A percentile compares a stretch with the other conserved stretches of the same genome.
Evolutionary conservation across 2,888 invertebrate species (phyloP).

Genomic region (Tinea semifulvella): DNA sequence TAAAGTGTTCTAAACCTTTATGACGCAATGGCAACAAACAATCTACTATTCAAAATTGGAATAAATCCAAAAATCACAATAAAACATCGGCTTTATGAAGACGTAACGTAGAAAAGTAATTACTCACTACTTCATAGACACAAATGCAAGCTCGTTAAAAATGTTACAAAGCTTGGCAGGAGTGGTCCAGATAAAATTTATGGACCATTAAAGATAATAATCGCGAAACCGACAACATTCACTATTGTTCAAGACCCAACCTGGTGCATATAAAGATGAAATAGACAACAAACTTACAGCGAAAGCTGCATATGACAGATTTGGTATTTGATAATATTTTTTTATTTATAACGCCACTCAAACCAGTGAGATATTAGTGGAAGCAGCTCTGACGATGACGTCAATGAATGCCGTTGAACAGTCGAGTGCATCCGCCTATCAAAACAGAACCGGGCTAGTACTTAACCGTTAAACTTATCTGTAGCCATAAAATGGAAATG

Average conservation of each 20-base stretch:
- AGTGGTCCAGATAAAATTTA: slow-evolving; percentile 8
- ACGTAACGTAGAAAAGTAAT: slow-evolving; percentile 25
- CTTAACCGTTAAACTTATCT: slow-evolving; percentile 6
- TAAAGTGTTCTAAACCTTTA: background rate
- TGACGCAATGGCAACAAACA: background rate
- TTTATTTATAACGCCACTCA: background rate
- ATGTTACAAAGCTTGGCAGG: background rate
- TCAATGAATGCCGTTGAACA: slow-evolving; percentile 3
- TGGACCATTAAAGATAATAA: slow-evolving; percentile 5
- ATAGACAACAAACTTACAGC: background rate
- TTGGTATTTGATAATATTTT: too few relatives aligned
- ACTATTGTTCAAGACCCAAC: slow-evolving; percentile 4
- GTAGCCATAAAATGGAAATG: background rate
- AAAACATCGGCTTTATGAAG: slow-evolving; percentile 28
- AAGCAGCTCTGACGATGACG: background rate
- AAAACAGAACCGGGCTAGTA: slow-evolving; percentile 1
- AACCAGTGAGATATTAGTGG: background rate
- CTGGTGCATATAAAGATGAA: slow-evolving; percentile 1
- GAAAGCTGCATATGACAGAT: too few relatives aligned
- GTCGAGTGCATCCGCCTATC: slow-evolving; percentile 9
- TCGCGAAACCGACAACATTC: background rate
- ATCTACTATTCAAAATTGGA: slow-evolving; percentile 26
- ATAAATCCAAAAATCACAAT: slow-evolving; percentile 29
- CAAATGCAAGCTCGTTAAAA: slow-evolving; percentile 1
- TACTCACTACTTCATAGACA: background rate